Conservation (phyloP, 2,797 vertebrate species). For the Gobio occitaniae region DNA sequence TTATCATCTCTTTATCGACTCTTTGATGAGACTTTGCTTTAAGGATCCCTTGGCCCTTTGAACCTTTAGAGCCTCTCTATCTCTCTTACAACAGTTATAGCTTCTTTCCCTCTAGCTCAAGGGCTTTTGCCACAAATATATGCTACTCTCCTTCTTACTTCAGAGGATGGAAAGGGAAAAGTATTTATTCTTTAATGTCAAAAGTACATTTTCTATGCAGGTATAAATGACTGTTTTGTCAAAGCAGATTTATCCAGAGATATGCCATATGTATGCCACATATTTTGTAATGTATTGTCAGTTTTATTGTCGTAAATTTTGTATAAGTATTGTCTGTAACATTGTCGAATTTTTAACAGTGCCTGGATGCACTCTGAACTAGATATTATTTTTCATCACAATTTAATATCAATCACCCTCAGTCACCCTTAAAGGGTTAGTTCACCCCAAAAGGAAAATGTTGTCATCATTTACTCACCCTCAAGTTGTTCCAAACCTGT, state of each 20-base stretch:
- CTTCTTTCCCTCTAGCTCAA: not conserved
- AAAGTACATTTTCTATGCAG: not conserved
- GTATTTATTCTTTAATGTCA: not conserved
- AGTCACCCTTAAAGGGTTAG: not conserved
- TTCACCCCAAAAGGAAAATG: not conserved
- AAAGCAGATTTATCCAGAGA: not conserved
- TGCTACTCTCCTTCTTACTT: not conserved
- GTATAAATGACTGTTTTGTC: not conserved
- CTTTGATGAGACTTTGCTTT: not conserved
- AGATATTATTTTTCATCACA: not conserved
- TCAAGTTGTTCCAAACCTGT: not conserved
- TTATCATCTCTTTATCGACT: not conserved
- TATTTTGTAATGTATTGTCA: not conserved
- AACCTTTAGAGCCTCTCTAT: not conserved
- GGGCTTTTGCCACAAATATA: not conserved
- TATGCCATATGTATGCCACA: not conserved
- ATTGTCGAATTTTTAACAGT: not conserved
- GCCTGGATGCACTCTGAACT: not conserved
- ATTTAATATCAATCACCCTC: not conserved
- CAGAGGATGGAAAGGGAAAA: not conserved
- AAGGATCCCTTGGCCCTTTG: not conserved
- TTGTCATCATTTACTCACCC: not conserved
- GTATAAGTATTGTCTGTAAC: too few species aligned
- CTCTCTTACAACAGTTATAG: not conserved
- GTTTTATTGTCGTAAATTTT: too few species aligned